Conservation (phyloP, 2,113 vertebrate genomes). For the Pteronura brasiliensis region DNA sequence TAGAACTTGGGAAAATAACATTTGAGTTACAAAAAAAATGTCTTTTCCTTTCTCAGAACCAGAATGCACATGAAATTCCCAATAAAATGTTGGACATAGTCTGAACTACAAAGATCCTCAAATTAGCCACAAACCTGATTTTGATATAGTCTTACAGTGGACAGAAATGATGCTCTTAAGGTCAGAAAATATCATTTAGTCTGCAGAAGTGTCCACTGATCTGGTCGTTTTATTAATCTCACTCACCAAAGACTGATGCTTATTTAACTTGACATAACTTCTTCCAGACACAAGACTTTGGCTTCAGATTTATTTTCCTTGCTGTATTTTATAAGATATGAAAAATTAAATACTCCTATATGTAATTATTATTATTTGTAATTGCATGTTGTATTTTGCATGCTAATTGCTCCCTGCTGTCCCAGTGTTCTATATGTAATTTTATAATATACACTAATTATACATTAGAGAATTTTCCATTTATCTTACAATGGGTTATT, state of each 20-base stretch:
- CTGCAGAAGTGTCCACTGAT: neutral
- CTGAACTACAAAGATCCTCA: neutral
- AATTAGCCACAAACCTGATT: neutral
- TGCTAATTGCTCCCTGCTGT: neutral
- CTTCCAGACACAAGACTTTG: neutral
- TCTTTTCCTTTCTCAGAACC: neutral
- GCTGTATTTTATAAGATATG: slow-evolving; percentile 7
- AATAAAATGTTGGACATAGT: neutral
- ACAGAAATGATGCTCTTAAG: neutral
- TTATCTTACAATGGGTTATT: neutral
- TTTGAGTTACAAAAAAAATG: neutral
- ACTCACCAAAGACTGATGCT: neutral
- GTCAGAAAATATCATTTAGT: slow-evolving; percentile 17
- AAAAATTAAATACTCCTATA: slow-evolving; percentile 11
- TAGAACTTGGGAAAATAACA: neutral
- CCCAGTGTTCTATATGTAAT: neutral
- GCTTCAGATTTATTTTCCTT: slow-evolving; percentile 30
- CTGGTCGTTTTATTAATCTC: slow-evolving; percentile 19
- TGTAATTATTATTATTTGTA: slow-evolving; percentile 51
- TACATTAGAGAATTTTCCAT: neutral
- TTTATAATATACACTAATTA: neutral
- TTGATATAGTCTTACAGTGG: neutral
- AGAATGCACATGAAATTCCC: neutral
- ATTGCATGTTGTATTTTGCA: neutral
- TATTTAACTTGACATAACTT: neutral